These are phyloP conservation scores for Cryptocheilus praepositus DNA, from an alignment of 2,888 invertebrate genomes.

Conservation along the genomic window DNA sequence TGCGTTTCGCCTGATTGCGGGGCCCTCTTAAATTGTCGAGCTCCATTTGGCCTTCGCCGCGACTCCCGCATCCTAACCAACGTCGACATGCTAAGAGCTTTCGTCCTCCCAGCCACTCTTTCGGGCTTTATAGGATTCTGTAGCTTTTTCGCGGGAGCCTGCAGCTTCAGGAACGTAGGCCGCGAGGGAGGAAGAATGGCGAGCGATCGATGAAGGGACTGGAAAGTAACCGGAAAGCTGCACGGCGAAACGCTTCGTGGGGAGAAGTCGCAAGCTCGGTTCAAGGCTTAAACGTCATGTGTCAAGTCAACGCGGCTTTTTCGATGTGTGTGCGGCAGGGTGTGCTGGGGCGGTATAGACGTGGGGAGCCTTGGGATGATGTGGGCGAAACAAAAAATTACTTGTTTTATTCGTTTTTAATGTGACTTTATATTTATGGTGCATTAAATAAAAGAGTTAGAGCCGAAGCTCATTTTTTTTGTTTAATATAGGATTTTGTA, in stretches of 20 bases:
- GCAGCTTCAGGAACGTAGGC: constrained; percentile 6
- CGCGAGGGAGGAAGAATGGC: constrained; percentile 7
- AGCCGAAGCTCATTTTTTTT: too few species aligned
- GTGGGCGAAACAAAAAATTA: too few species aligned
- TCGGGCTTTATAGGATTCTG: constrained; percentile 53
- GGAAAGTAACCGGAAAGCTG: neutral
- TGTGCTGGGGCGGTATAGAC: too few species aligned
- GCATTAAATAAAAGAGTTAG: too few species aligned
- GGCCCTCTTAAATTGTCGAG: constrained; percentile 69
- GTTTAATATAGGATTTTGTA: too few species aligned
- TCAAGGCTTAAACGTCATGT: constrained; percentile 30
- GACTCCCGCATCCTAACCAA: constrained; percentile 56
- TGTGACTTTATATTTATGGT: too few species aligned
- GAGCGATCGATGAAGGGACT: constrained; percentile 25
- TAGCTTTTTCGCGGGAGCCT: constrained; percentile 39
- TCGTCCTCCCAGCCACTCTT: constrained; percentile 55
- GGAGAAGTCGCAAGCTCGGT: constrained; percentile 38
- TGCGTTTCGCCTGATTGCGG: constrained; percentile 65
- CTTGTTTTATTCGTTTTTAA: too few species aligned
- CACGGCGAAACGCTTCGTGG: constrained; percentile 37
- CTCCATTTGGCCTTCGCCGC: constrained; percentile 58
- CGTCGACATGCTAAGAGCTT: constrained; percentile 70
- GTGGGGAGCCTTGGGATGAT: too few species aligned
- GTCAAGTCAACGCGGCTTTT: too few species aligned
- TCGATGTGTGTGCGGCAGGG: too few species aligned